Conservation (phyloP, 2,797 vertebrate species). For the Periophthalmus magnuspinnatus region DNA sequence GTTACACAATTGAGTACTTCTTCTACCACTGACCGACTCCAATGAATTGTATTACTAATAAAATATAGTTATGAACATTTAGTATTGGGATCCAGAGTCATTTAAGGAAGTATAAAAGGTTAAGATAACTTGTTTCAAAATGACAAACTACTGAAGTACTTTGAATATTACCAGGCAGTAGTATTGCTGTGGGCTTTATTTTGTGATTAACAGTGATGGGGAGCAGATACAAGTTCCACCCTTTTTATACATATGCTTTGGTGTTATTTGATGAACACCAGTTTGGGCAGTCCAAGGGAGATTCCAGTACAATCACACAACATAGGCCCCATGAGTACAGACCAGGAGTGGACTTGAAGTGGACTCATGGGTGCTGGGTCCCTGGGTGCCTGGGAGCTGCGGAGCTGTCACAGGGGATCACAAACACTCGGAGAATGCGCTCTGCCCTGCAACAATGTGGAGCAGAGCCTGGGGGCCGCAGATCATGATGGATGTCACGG, state of each 20-base stretch:
- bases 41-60: no score
- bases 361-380: constrained; percentile 42
- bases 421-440: constrained; percentile 60
- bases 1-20: no score
- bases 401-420: constrained; percentile 71
- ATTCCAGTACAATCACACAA: background rate
- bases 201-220: no score
- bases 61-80: no score
- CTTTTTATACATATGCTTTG: background rate
- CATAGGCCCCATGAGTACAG: background rate
- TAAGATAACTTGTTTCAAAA: no score
- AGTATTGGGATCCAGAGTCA: no score
- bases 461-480: constrained; percentile 37
- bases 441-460: constrained; percentile 52
- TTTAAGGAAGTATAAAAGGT: no score
- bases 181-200: no score
- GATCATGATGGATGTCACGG: constrained; percentile 31
- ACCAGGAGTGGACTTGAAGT: constrained; percentile 29
- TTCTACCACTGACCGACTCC: no score
- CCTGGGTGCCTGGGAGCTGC: constrained; percentile 37
- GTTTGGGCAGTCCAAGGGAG: background rate
- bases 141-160: no score
- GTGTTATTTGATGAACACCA: background rate
- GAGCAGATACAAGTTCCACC: no score
- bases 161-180: no score